These are phyloP conservation scores for Perccottus glenii DNA, from an alignment of 2,113 vertebrate genomes.

Conservation along the genomic window DNA sequence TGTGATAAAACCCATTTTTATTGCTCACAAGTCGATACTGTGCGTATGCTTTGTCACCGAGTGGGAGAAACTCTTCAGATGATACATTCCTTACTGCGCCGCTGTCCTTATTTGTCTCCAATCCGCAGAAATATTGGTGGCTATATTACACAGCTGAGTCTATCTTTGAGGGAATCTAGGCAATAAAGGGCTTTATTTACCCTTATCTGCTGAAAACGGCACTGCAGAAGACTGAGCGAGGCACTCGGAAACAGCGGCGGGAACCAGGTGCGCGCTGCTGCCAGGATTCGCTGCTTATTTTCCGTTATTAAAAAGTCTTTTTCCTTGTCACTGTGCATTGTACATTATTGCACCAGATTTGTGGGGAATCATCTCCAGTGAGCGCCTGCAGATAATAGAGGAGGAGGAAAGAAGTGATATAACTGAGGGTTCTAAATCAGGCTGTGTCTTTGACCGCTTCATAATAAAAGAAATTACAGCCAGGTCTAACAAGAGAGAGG, in stretches of 20 bases:
- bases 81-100: conserved; percentile 34
- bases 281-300: conserved; percentile 57
- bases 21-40: conserved; percentile 8
- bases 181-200: conserved; percentile 80
- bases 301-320: conserved; percentile 72
- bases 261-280: conserved; percentile 32
- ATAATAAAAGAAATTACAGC: conserved; percentile 62
- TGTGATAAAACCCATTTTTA: neutral
- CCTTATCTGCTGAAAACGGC: conserved; percentile 57
- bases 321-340: conserved; percentile 53
- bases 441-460: conserved; percentile 40
- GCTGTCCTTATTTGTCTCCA: conserved; percentile 48
- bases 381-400: conserved; percentile 32
- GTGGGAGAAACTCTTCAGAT: conserved; percentile 16
- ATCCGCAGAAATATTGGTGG: conserved; percentile 50
- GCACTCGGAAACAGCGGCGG: conserved; percentile 35
- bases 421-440: conserved; percentile 42
- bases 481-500: conserved; percentile 11
- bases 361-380: conserved; percentile 36
- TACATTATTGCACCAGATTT: conserved; percentile 55
- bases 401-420: conserved; percentile 20
- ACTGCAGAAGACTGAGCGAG: conserved; percentile 37
- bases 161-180: conserved; percentile 69
- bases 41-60: conserved; percentile 21
- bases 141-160: conserved; percentile 71